Evolutionary conservation across 2,888 invertebrate species (phyloP), one percentile per base, ranked within the genome.

Genomic region (Thalpophila matura): DNA sequence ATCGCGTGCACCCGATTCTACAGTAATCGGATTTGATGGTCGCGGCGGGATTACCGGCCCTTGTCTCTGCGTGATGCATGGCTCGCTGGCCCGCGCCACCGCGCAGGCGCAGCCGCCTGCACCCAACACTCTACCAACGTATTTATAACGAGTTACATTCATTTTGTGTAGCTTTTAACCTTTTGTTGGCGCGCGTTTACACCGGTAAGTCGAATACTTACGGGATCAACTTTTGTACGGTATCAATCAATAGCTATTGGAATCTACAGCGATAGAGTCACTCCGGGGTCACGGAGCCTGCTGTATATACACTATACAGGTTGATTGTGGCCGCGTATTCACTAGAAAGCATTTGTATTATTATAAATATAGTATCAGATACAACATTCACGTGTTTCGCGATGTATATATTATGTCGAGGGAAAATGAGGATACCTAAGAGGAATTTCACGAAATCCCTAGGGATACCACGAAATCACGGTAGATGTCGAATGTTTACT

Each of bases 1-100:
- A 94, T 93, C 87, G 91, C 84, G 81, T 85, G 90, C 92, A 89
- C 89, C 90, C 91, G 89, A 90, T 87, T 81, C 86, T 77, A 79
- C 83, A 78, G 85, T 91, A 92, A 92, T 92, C 91, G 89, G 91
- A 91, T 91, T 89, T 87, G 85, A 87, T 81, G 84, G 79, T 83
- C 80, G 79, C 79, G 58, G 63, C 76, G 69, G 73, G 74, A 74
- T 74, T 74, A 74, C 54, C 43, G 60, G 68, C 60, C 65, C 57
- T 67, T 74, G 75, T 74, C 67, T 70, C 55, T 46, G 37, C 40
- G 50, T 73, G 74, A 73, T 73, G 50, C 73, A 73, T 73, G 74
- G 59, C 50, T 35, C 60, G 27, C 47, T 40, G 58, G 38, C 40
- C 45, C 43, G 38, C 59, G 45, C 60, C 54, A 50, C 27, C 50